Evolutionary conservation across 2,113 vertebrate genomes (phyloP).

Genomic region (Lycaon pictus): DNA sequence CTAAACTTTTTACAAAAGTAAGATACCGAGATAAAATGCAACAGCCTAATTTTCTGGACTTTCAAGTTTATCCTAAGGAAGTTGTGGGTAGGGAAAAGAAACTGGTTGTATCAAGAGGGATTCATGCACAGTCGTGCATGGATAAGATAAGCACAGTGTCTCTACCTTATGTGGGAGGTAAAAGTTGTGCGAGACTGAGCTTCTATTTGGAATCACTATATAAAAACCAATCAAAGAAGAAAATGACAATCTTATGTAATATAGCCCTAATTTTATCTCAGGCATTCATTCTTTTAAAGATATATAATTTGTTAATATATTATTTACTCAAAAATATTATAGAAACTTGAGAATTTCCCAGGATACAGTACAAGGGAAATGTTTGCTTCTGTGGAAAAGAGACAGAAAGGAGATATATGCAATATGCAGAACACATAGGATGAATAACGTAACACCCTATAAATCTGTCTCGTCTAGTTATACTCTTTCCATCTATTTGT

Average conservation of each 20-base stretch:
- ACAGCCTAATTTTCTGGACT: background rate
- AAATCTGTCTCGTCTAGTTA: background rate
- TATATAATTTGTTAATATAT: background rate
- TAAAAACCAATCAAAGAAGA: background rate
- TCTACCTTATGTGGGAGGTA: background rate
- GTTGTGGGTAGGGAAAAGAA: background rate
- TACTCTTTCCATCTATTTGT: background rate
- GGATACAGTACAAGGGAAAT: background rate
- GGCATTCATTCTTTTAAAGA: background rate
- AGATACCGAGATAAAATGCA: background rate
- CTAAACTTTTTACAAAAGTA: background rate
- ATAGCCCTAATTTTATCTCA: background rate
- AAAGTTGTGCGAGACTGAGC: background rate
- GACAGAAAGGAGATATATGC: background rate
- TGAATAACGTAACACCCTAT: background rate
- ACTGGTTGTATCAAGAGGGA: background rate
- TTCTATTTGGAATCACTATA: slow-evolving; percentile 1
- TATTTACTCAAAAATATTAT: background rate
- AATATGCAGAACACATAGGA: background rate
- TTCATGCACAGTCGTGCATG: background rate
- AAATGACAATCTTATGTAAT: slow-evolving; percentile 34
- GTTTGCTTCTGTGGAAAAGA: slow-evolving; percentile 24
- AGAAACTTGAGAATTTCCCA: background rate
- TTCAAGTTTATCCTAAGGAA: background rate
- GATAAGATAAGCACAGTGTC: background rate